Base-by-base conservation (phyloP, 2,888 invertebrate species). In the Athalia circularis region DNA sequence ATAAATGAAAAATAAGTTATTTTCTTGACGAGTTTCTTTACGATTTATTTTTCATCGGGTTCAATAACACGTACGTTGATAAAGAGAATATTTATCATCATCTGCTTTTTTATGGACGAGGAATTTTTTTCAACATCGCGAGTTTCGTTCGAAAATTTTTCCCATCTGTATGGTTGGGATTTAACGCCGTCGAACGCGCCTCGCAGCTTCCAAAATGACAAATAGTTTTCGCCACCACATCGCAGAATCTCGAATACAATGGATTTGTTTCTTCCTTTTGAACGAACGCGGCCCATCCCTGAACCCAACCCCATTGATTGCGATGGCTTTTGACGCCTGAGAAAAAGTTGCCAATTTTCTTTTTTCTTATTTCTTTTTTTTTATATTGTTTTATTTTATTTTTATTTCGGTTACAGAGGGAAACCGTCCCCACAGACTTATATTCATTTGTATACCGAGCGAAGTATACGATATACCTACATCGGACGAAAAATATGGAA, bases 141-240 rank as follows among this genome's bases (percentile, higher is more conserved):
- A 29, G 29, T 29, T 29, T 29, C 29, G 2, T 29, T 29, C 1
- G 2, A 29, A 47, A 67, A 50, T 67, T 48, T 13, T 64, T 64
- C 11, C n/a, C 64, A 45, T 65, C 48, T 43, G n/a, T 8, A 6
- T n/a, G 57, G 54, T 52, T 43, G 11, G 50, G 70, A 57, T 54
- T 70, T 70, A 6, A 6, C 29, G 29, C 29, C 29, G 29, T 29
- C 29, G 29, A 29, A 29, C 29, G 29, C 29, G 29, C 29, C 29
- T 29, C 29, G 11, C n/a, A 50, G 15, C 5, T 11, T 70, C 29
- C 43, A 5, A 45, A 57, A 70, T 54, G 54, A 70, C 57, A 57
- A 70, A 70, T 70, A 70, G 54, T 54, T 70, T 70, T 61, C n/a
- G 29, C 15, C n/a, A 29, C 43, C 54, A 43, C 68, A n/a, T 68